Conservation (phyloP, 2,888 invertebrate genomes). For the Chorisops tibialis region DNA sequence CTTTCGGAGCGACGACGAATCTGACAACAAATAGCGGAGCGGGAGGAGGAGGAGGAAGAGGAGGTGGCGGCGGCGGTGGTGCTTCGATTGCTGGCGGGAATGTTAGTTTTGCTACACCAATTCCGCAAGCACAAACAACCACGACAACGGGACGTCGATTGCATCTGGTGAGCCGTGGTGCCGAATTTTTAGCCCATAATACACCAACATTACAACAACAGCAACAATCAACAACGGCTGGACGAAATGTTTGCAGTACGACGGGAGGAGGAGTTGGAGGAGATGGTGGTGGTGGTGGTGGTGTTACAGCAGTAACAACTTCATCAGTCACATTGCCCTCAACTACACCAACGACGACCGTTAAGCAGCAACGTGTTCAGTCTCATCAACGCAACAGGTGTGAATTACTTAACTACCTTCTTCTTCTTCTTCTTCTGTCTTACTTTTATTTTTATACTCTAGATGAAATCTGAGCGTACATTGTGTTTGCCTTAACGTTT, state of each 20-base stretch:
- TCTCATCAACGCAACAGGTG: constrained; percentile 30
- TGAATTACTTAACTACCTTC: background rate
- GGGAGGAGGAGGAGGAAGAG: background rate
- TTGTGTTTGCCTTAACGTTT: too few relatives aligned
- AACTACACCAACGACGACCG: background rate
- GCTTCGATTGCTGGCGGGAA: background rate
- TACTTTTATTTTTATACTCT: background rate
- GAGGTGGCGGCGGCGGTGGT: background rate
- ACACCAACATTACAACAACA: constrained; percentile 11
- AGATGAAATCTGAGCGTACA: too few relatives aligned
- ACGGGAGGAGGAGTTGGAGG: background rate
- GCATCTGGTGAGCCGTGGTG: constrained; percentile 34
- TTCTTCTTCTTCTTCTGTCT: background rate
- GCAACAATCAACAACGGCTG: background rate
- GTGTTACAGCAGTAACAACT: background rate
- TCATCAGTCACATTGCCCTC: background rate
- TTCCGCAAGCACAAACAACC: background rate
- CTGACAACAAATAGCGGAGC: background rate
- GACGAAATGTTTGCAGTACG: background rate
- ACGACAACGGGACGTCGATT: constrained; percentile 24
- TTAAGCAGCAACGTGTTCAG: constrained; percentile 16
- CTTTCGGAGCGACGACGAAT: background rate
- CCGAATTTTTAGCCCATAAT: constrained; percentile 35
- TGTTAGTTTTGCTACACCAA: background rate
- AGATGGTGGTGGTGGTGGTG: too few relatives aligned